Evolutionary conservation across 2,888 invertebrate genomes (phyloP).

Genomic region (Celastrina argiolus): DNA sequence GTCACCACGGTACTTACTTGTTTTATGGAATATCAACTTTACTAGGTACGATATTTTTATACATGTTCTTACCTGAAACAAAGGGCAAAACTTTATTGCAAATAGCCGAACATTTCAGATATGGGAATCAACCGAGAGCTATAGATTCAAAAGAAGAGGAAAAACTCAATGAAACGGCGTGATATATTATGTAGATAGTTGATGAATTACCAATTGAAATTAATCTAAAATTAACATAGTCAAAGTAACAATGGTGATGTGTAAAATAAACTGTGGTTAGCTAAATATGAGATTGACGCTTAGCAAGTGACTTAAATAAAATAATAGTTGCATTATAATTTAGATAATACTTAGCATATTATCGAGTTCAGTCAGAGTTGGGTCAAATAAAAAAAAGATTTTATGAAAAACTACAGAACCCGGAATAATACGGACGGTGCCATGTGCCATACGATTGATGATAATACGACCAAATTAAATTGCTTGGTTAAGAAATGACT

Average conservation of each 20-base stretch:
- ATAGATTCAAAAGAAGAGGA: conserved; percentile 37
- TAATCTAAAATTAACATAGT: background rate
- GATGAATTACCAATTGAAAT: background rate
- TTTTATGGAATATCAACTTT: conserved; percentile 80
- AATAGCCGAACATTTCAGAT: conserved; percentile 79
- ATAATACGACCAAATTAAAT: no score
- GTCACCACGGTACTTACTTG: conserved; percentile 79
- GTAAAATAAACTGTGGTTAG: background rate
- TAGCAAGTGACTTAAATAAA: background rate
- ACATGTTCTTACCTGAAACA: conserved; percentile 82
- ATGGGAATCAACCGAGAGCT: conserved; percentile 45
- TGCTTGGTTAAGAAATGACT: no score
- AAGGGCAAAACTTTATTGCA: conserved; percentile 81
- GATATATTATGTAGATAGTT: background rate
- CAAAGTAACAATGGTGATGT: background rate
- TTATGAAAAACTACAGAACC: no score
- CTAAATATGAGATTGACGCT: background rate
- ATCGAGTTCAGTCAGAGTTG: no score
- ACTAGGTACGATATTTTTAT: conserved; percentile 78
- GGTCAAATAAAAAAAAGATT: no score
- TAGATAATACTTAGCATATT: background rate
- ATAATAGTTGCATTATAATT: background rate
- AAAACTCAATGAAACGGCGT: conserved; percentile 11
- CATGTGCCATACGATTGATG: no score
- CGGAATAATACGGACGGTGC: no score